Base-by-base conservation (phyloP, 2,888 invertebrate genomes). In the Ochlodes sylvanus region DNA sequence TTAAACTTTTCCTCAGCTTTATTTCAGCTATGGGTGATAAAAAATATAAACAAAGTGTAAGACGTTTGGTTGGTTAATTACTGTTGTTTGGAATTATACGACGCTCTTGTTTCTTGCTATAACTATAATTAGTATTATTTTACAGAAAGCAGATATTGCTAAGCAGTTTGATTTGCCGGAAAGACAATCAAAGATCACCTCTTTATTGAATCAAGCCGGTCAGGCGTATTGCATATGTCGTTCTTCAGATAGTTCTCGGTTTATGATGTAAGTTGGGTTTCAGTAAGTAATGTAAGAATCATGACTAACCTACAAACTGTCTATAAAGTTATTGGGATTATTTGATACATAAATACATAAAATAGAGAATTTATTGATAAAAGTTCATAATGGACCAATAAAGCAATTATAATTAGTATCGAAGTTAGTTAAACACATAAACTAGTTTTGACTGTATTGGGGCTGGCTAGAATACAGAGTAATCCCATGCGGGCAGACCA, bases 211-310 rank as follows among this genome's bases (percentile, higher is more conserved):
- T 84, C 97, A 98, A 87, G 98, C 97, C 83, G 97, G 97, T 7
- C 97, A 98, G 89, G 97, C 97, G 0, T 99, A 99, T 85, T 99
- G 99, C 84, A 97, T 99, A 76, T 99, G 99, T 84, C 95, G 98
- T 54, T 97, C 98, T 7, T 97, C 98, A 0, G 99, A 99, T 83
- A 98, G 98, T 75, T 97, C 97, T 1, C 94, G 98, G 60, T 99
- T 99, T 88, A 99, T 99, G 99, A 99, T 99, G 97, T 97, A 89
- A 94, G 95, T 54, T 15, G 10, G 34, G 9, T 34, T 34, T 32
- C 34, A 41, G 41, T n/a, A n/a, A n/a, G n/a, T n/a, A n/a, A 27
- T 5, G 3, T 27, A 27, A n/a, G n/a, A n/a, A 4, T 27, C 27
- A 27, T 27, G 27, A 27, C 27, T 27, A 27, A 27, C 27, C 27